These are phyloP conservation scores for mouse (Mus musculus) DNA, from an alignment of 2,113 vertebrate genomes.

Conservation along the genomic window DNA sequence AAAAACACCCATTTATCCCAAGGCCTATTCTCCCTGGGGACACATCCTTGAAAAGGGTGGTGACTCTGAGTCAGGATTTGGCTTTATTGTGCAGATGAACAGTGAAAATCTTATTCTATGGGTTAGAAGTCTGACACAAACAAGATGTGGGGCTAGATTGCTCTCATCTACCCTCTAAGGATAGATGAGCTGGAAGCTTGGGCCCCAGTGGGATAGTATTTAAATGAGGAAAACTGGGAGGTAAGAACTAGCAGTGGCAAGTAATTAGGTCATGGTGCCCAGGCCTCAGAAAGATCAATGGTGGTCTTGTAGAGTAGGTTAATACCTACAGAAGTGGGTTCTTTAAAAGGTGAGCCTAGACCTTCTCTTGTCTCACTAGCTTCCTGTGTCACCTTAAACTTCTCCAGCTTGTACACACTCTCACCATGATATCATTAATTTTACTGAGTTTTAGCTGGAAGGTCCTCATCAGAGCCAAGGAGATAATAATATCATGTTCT, in stretches of 20 bases:
- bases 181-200: background rate
- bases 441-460: background rate
- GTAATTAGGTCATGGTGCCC: background rate
- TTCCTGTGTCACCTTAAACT: background rate
- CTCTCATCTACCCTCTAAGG: background rate
- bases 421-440: background rate
- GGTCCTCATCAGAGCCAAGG: background rate
- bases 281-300: background rate
- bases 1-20: background rate
- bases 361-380: too few relatives aligned
- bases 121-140: background rate
- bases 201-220: too few relatives aligned
- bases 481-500: background rate
- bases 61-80: slow-evolving; percentile 37
- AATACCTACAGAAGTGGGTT: background rate
- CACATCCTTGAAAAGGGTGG: slow-evolving; percentile 11
- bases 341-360: background rate
- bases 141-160: background rate
- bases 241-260: too few relatives aligned
- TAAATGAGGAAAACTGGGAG: background rate
- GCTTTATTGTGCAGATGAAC: background rate
- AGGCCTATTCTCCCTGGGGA: background rate
- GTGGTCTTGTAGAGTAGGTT: background rate
- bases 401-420: background rate
- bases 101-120: slow-evolving; percentile 23